Percentiles rank a stretch among this genome's conserved stretches.
phyloP scores from a whole-genome alignment of 2,888 invertebrate species.

The Anaspis maculata region DNA sequence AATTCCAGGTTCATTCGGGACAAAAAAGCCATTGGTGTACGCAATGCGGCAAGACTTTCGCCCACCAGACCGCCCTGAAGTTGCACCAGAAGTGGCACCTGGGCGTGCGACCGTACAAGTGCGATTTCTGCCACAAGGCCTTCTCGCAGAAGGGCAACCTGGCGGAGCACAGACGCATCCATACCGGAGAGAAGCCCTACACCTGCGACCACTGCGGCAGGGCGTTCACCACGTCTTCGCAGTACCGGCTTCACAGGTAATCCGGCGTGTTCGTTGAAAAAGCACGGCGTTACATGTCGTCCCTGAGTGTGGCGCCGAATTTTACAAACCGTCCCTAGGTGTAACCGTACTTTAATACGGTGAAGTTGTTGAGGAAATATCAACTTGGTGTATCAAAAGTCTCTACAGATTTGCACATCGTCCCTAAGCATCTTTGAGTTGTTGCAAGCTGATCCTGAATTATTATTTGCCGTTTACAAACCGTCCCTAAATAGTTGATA shows the following conservation, averaged over 20 bases:
- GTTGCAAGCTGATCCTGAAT: too few relatives aligned
- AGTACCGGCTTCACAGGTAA: conserved; percentile 60
- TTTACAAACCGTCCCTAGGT: too few relatives aligned
- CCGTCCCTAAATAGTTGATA: too few relatives aligned
- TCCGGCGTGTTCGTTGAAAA: too few relatives aligned
- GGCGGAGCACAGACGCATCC: conserved; percentile 67
- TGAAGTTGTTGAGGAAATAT: too few relatives aligned
- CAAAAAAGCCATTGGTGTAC: conserved; percentile 51
- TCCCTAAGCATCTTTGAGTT: too few relatives aligned
- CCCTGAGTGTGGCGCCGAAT: too few relatives aligned
- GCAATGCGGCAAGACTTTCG: conserved; percentile 64
- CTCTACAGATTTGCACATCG: too few relatives aligned
- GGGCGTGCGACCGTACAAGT: conserved; percentile 60
- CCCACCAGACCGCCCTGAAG: conserved; percentile 69
- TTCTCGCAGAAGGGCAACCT: conserved; percentile 75
- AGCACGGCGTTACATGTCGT: too few relatives aligned
- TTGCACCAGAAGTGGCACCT: conserved; percentile 65
- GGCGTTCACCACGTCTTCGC: conserved; percentile 66
- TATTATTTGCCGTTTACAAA: too few relatives aligned
- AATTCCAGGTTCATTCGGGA: conserved; percentile 66
- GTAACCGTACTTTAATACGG: too few relatives aligned
- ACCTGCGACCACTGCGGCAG: conserved; percentile 58
- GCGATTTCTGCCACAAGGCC: conserved; percentile 60
- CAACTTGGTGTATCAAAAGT: too few relatives aligned
- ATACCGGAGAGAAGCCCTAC: conserved; percentile 71